Base-by-base conservation (phyloP, 1,140 invertebrate species). In the Bursaphelenchus mucronatus region DNA sequence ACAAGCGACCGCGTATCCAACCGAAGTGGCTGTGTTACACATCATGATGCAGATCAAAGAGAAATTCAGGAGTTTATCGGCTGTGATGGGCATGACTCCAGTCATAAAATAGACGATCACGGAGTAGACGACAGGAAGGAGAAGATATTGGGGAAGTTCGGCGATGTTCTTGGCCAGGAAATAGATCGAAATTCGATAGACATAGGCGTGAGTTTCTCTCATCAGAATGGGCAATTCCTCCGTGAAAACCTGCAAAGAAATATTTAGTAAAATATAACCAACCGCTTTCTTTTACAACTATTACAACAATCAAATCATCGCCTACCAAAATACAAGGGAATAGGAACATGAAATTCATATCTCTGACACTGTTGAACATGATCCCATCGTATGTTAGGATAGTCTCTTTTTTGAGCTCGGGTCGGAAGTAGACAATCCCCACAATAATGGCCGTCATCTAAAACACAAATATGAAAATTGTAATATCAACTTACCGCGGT, bases 371-470 rank as follows among this genome's bases (percentile, higher is more conserved):
- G 30, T 30, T 30, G 30, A 30, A 30, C 30, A 30, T 30, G 13
- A 89, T 90, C 54, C 94, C 94, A 80, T 94, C 95, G 64, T 96
- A 92, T 81, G 96, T 96, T 87, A 90, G 90, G 0, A 94, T 89
- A 6, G 91, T 91, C 71, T 91, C 88, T 82, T 94, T 88, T 74
- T 90, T 87, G 43, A 90, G 76, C 73, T 86, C 83, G 80, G 95
- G 92, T 0, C 88, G 87, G 76, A 89, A 90, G 82, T 92, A 97
- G 61, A 97, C 88, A 5, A 92, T 81, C 7, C 92, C 92, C 66
- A 97, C 87, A 43, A 78, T 64, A 2, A 78, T 39, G n/a, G 68
- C 78, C 3, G 68, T 77, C 9, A 78, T 54, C 30, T 30, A 3
- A 30, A 30, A 30, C 30, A 30, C 30, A 30, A 30, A 30, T 30